phyloP scores from a whole-genome alignment of 2,113 vertebrate genomes.

The Glaucomys volans region DNA sequence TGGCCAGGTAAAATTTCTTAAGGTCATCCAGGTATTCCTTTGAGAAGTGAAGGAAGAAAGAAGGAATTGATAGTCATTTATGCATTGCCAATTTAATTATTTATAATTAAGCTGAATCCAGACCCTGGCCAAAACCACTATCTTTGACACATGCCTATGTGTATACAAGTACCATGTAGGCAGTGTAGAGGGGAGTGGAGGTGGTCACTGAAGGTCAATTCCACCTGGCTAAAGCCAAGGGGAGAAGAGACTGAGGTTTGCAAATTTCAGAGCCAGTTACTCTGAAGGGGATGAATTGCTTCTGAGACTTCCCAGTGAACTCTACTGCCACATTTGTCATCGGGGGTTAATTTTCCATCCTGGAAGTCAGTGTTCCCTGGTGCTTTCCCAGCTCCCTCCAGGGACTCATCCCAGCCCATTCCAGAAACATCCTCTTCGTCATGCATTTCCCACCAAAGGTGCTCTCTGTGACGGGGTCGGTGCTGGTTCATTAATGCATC shows the following conservation, averaged over 20 bases:
- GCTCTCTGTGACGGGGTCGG: neutral
- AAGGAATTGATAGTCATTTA: neutral
- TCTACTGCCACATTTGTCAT: neutral
- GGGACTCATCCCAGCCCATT: neutral
- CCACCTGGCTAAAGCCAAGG: neutral
- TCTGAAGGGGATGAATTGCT: neutral
- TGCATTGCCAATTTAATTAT: neutral
- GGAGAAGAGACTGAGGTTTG: neutral
- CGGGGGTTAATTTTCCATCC: neutral
- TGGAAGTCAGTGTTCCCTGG: neutral
- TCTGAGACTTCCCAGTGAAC: neutral
- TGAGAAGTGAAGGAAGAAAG: slow-evolving; percentile 3
- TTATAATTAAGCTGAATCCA: neutral
- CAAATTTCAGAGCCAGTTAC: neutral
- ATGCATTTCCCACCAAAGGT: too few species aligned
- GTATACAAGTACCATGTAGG: rapidly evolving
- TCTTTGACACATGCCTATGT: neutral
- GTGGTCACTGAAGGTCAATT: neutral
- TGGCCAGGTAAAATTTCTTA: slow-evolving; percentile 89
- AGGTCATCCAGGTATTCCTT: slow-evolving; percentile 88
- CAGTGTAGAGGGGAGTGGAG: neutral
- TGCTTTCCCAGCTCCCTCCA: neutral
- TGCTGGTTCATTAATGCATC: neutral
- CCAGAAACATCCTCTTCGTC: too few species aligned
- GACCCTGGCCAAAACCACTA: neutral